Evolutionary conservation across 1,140 invertebrate species (phyloP).

Genomic region (Drosophila mayri): DNA sequence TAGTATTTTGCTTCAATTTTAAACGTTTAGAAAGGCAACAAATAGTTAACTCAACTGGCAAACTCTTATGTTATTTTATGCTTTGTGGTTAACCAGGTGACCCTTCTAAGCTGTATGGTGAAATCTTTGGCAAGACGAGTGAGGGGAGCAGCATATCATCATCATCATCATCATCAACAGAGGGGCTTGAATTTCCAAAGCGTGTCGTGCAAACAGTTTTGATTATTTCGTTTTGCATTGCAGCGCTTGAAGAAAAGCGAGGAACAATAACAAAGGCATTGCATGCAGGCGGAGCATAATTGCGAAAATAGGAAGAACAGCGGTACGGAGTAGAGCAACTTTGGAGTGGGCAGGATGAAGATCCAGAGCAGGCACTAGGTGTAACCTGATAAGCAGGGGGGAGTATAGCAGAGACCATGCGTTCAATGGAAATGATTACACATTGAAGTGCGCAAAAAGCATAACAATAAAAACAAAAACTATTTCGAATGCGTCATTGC

Average conservation of each 20-base stretch:
- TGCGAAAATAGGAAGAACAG: conserved; percentile 23
- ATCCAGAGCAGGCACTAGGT: conserved; percentile 17
- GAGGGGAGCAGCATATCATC: conserved; percentile 9
- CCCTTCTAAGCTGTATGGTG: conserved; percentile 43
- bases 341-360: conserved; percentile 10
- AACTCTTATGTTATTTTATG: conserved; percentile 45
- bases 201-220: conserved; percentile 45
- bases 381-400: conserved; percentile 18
- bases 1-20: neutral
- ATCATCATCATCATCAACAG: conserved; percentile 1
- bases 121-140: conserved; percentile 23
- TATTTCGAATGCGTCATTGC: conserved; percentile 43
- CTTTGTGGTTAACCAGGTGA: conserved; percentile 56
- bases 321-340: neutral
- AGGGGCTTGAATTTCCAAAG: conserved; percentile 48
- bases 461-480: conserved; percentile 38
- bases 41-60: neutral
- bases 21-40: neutral
- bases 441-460: conserved; percentile 54
- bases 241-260: conserved; percentile 25
- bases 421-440: conserved; percentile 48
- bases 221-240: conserved; percentile 19
- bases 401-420: conserved; percentile 10
- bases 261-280: conserved; percentile 36
- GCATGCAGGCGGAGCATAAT: conserved; percentile 66